These are phyloP conservation scores for Mastacembelus armatus DNA, from an alignment of 2,797 vertebrate genomes.

Conservation along the genomic window DNA sequence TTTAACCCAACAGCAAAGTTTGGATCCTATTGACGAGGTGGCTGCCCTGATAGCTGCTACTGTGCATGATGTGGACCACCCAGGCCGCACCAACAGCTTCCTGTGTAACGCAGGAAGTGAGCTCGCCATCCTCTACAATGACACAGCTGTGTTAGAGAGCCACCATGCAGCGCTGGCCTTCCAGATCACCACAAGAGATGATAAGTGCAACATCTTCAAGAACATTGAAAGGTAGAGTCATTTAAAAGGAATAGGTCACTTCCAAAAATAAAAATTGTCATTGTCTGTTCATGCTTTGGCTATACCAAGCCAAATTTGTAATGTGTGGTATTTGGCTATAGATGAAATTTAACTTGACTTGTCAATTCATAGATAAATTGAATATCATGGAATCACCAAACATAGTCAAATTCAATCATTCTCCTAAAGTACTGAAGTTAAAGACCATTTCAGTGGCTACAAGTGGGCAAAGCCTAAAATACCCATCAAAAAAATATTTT, in stretches of 20 bases:
- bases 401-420: neutral
- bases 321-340: no score
- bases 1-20: constrained; percentile 87
- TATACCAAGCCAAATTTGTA: no score
- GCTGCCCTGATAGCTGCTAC: constrained; percentile 95
- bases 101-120: constrained; percentile 95
- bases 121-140: constrained; percentile 94
- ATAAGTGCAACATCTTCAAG: constrained; percentile 97
- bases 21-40: constrained; percentile 93
- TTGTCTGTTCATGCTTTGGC: neutral
- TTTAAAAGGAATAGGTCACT: neutral
- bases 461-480: neutral
- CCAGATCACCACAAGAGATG: constrained; percentile 92
- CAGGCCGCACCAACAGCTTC: constrained; percentile 96
- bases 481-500: neutral
- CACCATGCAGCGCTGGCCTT: constrained; percentile 96
- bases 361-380: neutral
- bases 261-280: neutral
- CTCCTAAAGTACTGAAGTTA: neutral
- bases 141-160: constrained; percentile 94
- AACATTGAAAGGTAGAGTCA: constrained; percentile 96
- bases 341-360: no score
- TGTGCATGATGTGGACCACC: constrained; percentile 96
- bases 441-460: neutral
- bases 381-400: neutral